phyloP scores from a whole-genome alignment of 64 coral and sea anemone genomes.

The Pachyseris speciosa region DNA sequence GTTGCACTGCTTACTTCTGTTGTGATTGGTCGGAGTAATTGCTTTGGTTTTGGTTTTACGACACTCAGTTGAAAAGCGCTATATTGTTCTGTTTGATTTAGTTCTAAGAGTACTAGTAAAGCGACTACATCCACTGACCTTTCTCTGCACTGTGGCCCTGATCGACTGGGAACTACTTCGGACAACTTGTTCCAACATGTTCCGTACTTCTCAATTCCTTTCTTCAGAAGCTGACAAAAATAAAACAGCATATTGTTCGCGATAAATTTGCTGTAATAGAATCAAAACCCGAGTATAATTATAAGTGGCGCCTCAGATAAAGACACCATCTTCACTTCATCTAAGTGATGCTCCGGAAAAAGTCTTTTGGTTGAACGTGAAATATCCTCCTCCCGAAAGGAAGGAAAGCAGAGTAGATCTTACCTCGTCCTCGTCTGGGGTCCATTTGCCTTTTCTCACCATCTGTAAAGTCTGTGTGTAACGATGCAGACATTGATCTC shows the following conservation, averaged over 20 bases:
- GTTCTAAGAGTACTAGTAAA: too few relatives aligned
- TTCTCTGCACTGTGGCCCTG: constrained; percentile 74
- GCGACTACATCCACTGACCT: not conserved
- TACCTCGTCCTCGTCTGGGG: constrained; percentile 39
- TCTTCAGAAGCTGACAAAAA: constrained; percentile 22
- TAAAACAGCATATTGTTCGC: not conserved
- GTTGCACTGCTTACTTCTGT: too few relatives aligned
- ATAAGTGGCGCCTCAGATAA: too few relatives aligned
- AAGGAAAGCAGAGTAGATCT: not conserved
- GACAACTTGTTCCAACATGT: constrained; percentile 49
- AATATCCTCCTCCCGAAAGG: too few relatives aligned
- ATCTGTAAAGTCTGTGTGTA: constrained; percentile 70
- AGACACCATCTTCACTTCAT: too few relatives aligned
- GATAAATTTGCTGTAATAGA: not conserved
- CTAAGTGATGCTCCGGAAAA: too few relatives aligned
- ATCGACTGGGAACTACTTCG: constrained; percentile 56
- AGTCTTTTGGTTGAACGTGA: too few relatives aligned
- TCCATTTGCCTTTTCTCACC: constrained; percentile 65
- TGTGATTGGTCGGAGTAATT: too few relatives aligned
- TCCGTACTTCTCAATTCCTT: constrained; percentile 43
- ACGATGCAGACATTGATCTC: constrained; percentile 64
- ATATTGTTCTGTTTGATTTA: too few relatives aligned
- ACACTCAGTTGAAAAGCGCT: too few relatives aligned
- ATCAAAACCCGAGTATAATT: too few relatives aligned
- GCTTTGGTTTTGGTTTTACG: too few relatives aligned